A percentile compares a stretch with the other conserved stretches of the same genome.
These are phyloP conservation scores for Notiomystis cincta DNA, from an alignment of 2,113 vertebrate genomes.

Conservation along the genomic window DNA sequence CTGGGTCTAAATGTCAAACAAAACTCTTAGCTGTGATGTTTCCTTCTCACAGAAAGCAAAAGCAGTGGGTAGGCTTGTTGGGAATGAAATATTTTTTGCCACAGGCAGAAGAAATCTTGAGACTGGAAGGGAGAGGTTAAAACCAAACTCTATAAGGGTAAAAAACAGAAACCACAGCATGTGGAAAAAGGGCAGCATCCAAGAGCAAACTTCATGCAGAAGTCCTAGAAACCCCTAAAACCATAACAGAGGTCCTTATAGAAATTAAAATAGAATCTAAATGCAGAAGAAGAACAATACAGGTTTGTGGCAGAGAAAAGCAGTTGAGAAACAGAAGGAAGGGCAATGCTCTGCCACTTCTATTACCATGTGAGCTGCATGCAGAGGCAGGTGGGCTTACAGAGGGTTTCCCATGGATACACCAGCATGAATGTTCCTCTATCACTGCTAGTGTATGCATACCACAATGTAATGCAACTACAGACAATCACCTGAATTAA, in stretches of 20 bases:
- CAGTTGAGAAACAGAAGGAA: background rate
- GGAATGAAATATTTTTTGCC: background rate
- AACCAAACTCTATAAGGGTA: background rate
- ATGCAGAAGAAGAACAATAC: background rate
- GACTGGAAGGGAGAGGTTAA: background rate
- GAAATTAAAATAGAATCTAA: background rate
- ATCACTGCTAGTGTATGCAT: background rate
- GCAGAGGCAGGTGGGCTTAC: background rate
- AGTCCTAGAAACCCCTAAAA: background rate
- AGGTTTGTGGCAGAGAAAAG: background rate
- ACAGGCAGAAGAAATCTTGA: background rate
- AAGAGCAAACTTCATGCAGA: background rate
- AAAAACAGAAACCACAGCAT: background rate
- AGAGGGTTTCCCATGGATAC: background rate
- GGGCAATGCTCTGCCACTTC: background rate
- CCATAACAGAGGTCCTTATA: background rate
- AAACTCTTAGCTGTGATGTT: background rate
- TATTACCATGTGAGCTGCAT: background rate
- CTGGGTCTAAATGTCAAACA: background rate
- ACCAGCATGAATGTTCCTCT: background rate
- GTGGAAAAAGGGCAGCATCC: background rate
- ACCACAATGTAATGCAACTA: background rate
- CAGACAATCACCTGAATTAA: background rate
- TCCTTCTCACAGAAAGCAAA: background rate
- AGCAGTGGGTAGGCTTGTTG: background rate